These are phyloP conservation scores for Cheirogaleus medius DNA, from an alignment of 2,113 vertebrate genomes.

Conservation along the genomic window DNA sequence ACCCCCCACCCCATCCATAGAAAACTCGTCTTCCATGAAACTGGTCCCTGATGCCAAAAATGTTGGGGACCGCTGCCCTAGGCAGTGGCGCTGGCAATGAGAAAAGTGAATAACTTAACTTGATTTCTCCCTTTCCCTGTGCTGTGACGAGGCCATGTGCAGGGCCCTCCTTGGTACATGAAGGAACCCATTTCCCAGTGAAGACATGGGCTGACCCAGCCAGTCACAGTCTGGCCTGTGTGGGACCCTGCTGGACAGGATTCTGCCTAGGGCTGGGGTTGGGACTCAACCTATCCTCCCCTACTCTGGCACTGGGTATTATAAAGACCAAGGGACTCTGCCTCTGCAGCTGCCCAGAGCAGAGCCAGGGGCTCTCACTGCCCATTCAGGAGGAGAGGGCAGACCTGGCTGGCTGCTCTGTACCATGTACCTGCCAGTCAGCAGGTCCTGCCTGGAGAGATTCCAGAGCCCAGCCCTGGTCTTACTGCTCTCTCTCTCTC, in stretches of 20 bases:
- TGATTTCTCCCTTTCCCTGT: neutral
- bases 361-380: neutral
- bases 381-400: constrained; percentile 11
- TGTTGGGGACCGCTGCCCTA: neutral
- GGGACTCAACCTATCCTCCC: neutral
- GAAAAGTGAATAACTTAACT: neutral
- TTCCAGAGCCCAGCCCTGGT: neutral
- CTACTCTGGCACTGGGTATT: neutral
- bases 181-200: neutral
- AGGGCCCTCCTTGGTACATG: neutral
- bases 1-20: too few species aligned
- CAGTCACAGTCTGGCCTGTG: neutral
- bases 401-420: neutral
- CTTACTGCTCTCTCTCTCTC: neutral
- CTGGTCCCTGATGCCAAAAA: too few species aligned
- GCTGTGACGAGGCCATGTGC: neutral
- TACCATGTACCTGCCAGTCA: neutral
- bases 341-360: neutral
- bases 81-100: neutral
- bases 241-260: too few species aligned
- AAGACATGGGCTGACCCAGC: neutral
- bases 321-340: neutral
- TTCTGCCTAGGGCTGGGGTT: neutral
- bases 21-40: too few species aligned
- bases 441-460: neutral